These are phyloP conservation scores for Idaea dimidiata DNA, from an alignment of 2,888 invertebrate genomes.

Conservation along the genomic window DNA sequence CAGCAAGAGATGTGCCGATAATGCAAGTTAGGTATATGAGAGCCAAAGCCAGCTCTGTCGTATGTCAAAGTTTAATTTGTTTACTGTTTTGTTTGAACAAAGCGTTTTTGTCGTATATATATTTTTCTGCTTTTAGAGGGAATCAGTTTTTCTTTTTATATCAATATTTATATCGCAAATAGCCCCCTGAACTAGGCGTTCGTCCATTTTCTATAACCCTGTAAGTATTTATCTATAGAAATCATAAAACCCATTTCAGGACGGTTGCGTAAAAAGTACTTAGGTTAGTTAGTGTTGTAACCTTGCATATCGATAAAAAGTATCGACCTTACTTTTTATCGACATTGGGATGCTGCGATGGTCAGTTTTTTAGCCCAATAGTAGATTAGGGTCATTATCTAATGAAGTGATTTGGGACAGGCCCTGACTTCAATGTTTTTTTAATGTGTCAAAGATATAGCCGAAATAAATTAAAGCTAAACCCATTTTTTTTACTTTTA, in stretches of 20 bases:
- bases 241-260: conserved; percentile 16
- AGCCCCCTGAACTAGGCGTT: too few species aligned
- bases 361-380: conserved; percentile 43
- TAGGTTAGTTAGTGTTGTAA: conserved; percentile 23
- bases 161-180: too few species aligned
- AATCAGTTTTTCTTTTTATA: too few species aligned
- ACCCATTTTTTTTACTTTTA: too few species aligned
- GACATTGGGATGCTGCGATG: conserved; percentile 50
- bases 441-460: conserved; percentile 15
- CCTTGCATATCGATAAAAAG: conserved; percentile 49
- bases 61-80: too few species aligned
- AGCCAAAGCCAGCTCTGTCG: too few species aligned
- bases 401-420: conserved; percentile 40
- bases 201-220: neutral
- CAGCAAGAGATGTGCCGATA: too few species aligned
- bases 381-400: conserved; percentile 44
- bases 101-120: too few species aligned
- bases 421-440: conserved; percentile 39
- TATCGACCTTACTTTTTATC: conserved; percentile 51
- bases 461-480: too few species aligned
- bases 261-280: conserved; percentile 39
- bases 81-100: too few species aligned
- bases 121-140: too few species aligned
- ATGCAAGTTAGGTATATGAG: too few species aligned
- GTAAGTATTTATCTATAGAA: conserved; percentile 9